These are phyloP conservation scores for Eubasilissa regina DNA, from an alignment of 1,140 invertebrate species.

Conservation along the genomic window DNA sequence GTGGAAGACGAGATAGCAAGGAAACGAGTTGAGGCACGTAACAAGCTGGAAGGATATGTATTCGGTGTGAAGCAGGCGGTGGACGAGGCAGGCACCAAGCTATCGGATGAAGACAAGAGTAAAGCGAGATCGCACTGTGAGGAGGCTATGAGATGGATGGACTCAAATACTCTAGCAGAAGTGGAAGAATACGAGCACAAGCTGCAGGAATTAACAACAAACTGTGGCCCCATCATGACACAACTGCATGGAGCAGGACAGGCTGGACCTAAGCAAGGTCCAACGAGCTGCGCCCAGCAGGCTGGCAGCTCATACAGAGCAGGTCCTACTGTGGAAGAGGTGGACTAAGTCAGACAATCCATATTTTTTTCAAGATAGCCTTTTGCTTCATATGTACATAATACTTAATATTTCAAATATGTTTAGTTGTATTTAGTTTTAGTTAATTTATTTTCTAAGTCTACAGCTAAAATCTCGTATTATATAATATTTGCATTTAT, in stretches of 20 bases:
- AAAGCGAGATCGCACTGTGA: too few relatives aligned
- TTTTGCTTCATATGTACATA: too few relatives aligned
- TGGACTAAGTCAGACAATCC: too few relatives aligned
- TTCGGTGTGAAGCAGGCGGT: neutral
- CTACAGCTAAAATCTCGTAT: too few relatives aligned
- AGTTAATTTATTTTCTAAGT: too few relatives aligned
- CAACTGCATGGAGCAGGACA: neutral
- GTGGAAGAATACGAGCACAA: neutral
- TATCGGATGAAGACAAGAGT: neutral
- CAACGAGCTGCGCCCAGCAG: neutral
- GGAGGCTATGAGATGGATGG: neutral
- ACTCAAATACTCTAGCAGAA: neutral
- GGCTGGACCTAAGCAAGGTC: neutral
- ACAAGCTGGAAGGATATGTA: neutral
- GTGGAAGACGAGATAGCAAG: neutral
- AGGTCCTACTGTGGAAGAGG: too few relatives aligned
- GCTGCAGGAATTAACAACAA: neutral
- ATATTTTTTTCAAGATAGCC: too few relatives aligned
- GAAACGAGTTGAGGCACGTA: neutral
- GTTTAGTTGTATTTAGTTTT: too few relatives aligned
- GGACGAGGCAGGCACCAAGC: neutral
- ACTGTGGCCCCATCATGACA: neutral
- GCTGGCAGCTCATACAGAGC: too few relatives aligned
- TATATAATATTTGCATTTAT: too few relatives aligned
- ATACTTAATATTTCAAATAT: too few relatives aligned